These are phyloP conservation scores for Anagyrus pseudococci DNA, from an alignment of 2,888 invertebrate genomes.

Conservation along the genomic window DNA sequence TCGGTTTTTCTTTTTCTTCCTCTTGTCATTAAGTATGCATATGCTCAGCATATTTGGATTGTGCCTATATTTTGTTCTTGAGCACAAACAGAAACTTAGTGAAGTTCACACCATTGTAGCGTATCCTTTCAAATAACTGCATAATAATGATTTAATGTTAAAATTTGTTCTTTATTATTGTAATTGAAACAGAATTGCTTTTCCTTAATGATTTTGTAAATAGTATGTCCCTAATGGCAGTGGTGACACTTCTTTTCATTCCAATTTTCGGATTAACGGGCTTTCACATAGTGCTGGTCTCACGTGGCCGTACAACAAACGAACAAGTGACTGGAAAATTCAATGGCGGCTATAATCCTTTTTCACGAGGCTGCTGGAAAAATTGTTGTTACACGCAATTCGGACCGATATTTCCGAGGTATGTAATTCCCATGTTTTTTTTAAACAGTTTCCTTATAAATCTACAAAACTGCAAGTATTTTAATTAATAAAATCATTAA, in stretches of 20 bases:
- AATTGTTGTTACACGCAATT: constrained; percentile 96
- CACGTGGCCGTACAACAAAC: constrained; percentile 96
- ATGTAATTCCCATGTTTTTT: constrained; percentile 44
- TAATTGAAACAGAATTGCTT: background rate
- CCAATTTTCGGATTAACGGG: constrained; percentile 97
- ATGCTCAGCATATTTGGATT: constrained; percentile 97
- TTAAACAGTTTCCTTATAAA: background rate
- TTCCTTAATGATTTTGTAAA: constrained; percentile 52
- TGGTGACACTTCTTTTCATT: constrained; percentile 90
- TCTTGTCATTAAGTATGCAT: constrained; percentile 93
- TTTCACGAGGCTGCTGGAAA: constrained; percentile 92
- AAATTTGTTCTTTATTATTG: background rate
- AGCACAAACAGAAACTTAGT: constrained; percentile 81
- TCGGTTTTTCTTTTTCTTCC: constrained; percentile 98
- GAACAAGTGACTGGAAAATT: constrained; percentile 99
- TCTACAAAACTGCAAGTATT: background rate
- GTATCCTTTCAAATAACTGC: constrained; percentile 79
- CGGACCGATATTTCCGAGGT: constrained; percentile 98
- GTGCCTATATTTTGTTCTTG: constrained; percentile 90
- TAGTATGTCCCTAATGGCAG: constrained; percentile 89
- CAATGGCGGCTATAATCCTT: constrained; percentile 98
- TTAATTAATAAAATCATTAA: background rate
- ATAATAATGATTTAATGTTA: background rate
- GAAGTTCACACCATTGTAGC: constrained; percentile 83
- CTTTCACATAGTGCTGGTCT: constrained; percentile 97